Percentiles rank a stretch among this genome's conserved stretches.
These are phyloP conservation scores for Tetragonisca angustula DNA, from an alignment of 2,888 invertebrate genomes.

Conservation along the genomic window DNA sequence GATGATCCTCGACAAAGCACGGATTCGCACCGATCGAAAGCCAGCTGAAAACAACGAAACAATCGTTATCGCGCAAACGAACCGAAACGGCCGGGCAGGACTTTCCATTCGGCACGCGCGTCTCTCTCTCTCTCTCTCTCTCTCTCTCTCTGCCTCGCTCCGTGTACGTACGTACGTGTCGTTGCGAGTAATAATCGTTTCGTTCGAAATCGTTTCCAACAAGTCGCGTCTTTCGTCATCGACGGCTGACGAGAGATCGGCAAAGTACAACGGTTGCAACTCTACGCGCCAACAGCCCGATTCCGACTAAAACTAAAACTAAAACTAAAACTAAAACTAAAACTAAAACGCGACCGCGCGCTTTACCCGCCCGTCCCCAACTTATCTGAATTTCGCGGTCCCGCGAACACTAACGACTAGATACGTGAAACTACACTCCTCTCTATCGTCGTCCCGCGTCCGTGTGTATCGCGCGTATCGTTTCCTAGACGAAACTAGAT, in stretches of 20 bases:
- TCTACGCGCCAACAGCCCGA: not conserved
- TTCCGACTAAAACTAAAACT: not conserved
- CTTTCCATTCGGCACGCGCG: too few relatives aligned
- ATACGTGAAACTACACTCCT: slow-evolving; percentile 64
- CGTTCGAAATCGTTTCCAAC: too few relatives aligned
- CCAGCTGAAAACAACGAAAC: not conserved
- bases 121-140: too few relatives aligned
- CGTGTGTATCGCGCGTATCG: slow-evolving; percentile 75
- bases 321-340: too few relatives aligned
- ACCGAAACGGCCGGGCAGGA: not conserved
- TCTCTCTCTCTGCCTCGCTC: too few relatives aligned
- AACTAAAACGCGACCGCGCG: not conserved
- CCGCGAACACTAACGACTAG: slow-evolving; percentile 68
- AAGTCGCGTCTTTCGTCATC: too few relatives aligned
- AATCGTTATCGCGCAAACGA: slow-evolving; percentile 1
- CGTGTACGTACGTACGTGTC: too few relatives aligned
- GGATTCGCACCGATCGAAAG: not conserved
- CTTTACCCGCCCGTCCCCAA: slow-evolving; percentile 42
- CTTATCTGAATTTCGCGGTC: slow-evolving; percentile 75
- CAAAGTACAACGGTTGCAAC: not conserved
- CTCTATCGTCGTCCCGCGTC: slow-evolving; percentile 71
- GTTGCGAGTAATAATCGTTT: too few relatives aligned
- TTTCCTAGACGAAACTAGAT: slow-evolving; percentile 79
- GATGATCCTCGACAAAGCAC: not conserved
- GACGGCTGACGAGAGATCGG: too few relatives aligned